phyloP scores from a whole-genome alignment of 2,888 invertebrate genomes.

The Drosophila fulvimacula region DNA sequence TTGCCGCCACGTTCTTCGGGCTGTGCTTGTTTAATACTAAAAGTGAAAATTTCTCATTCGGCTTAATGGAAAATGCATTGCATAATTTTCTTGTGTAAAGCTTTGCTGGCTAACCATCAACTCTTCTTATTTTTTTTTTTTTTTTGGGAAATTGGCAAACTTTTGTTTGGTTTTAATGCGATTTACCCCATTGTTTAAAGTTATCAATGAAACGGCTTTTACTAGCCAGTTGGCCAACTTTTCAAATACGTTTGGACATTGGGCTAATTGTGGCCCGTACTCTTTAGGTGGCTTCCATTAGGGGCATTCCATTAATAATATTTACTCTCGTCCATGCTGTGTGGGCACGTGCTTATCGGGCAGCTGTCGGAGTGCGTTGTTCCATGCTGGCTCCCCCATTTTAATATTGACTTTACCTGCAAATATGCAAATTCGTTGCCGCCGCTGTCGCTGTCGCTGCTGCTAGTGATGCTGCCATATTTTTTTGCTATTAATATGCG shows the following conservation, averaged over 20 bases:
- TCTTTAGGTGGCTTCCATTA: background rate
- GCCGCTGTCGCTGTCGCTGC: constrained; percentile 6
- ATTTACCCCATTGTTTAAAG: constrained; percentile 18
- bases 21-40: constrained; percentile 12
- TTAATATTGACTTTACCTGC: constrained; percentile 26
- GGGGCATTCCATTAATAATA: constrained; percentile 6
- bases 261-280: constrained; percentile 20
- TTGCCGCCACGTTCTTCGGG: constrained; percentile 49
- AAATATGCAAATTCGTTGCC: constrained; percentile 40
- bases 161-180: constrained; percentile 51
- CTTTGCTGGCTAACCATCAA: constrained; percentile 19
- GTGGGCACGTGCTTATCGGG: constrained; percentile 18
- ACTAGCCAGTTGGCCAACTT: constrained; percentile 2
- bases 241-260: background rate
- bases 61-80: constrained; percentile 52
- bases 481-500: constrained; percentile 47
- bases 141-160: constrained; percentile 34
- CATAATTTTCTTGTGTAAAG: constrained; percentile 46
- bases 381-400: background rate
- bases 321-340: constrained; percentile 2
- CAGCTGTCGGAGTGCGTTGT: constrained; percentile 11
- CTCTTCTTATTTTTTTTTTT: background rate
- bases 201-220: constrained; percentile 29
- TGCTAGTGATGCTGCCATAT: constrained; percentile 10
- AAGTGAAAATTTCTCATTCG: constrained; percentile 48